These are phyloP conservation scores for Propithecus perrieri DNA, from an alignment of 2,797 vertebrate species.

Conservation along the genomic window DNA sequence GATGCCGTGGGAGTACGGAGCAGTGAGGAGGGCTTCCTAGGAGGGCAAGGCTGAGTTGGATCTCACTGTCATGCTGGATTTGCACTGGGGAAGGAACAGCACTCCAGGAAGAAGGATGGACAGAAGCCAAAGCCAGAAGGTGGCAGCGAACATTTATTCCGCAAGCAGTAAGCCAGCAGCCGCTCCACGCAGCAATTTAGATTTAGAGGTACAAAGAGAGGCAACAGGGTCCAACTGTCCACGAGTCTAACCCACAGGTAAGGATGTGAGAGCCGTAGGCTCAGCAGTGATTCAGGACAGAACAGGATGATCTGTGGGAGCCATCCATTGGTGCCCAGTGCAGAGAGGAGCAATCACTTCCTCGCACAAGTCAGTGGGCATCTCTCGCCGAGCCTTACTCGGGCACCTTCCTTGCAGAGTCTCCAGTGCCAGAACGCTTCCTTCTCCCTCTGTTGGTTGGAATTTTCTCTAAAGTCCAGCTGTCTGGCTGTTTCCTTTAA, in stretches of 20 bases:
- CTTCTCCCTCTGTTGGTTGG: background rate
- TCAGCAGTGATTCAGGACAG: no score
- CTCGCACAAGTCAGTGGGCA: background rate
- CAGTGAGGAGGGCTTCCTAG: background rate
- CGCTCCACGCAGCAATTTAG: no score
- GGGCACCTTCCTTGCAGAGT: background rate
- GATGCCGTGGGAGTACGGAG: no score
- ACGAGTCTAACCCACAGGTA: no score
- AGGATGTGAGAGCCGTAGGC: no score
- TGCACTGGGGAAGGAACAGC: accelerated
- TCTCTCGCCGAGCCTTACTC: background rate
- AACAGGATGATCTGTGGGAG: no score
- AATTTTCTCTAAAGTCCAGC: background rate
- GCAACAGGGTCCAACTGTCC: no score
- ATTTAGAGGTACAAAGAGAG: no score
- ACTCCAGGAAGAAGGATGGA: background rate
- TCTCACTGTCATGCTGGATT: accelerated
- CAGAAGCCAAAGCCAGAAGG: background rate
- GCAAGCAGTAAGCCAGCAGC: no score
- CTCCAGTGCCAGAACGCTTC: background rate
- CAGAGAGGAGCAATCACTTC: background rate
- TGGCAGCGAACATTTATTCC: no score
- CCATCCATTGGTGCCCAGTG: no score
- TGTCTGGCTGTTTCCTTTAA: background rate
- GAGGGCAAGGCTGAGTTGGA: background rate